Percentiles rank a stretch among this genome's conserved stretches.
These are phyloP conservation scores for Oryzias sinensis DNA, from an alignment of 2,797 vertebrate species.

Conservation along the genomic window DNA sequence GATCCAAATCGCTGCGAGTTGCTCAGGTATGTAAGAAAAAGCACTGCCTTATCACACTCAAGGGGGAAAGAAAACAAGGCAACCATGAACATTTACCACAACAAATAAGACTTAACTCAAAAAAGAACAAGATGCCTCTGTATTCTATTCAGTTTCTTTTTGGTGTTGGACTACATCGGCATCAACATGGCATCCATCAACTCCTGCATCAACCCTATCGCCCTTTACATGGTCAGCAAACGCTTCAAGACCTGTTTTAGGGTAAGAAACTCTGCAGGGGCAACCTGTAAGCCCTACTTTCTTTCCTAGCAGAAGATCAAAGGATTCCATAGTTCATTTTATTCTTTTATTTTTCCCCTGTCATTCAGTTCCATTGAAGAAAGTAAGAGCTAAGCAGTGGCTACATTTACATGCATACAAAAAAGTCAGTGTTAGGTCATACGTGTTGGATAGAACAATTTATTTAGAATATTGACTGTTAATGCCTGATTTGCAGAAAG, in stretches of 20 bases:
- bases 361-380: no score
- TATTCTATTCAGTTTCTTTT: slow-evolving; percentile 83
- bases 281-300: no score
- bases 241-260: slow-evolving; percentile 97
- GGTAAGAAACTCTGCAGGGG: slow-evolving; percentile 71
- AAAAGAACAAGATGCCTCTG: slow-evolving; percentile 21
- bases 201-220: slow-evolving; percentile 98
- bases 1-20: slow-evolving; percentile 94
- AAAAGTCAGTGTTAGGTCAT: no score
- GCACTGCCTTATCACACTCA: neutral
- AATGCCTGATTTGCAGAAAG: no score
- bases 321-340: no score
- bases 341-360: no score
- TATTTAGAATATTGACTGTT: no score
- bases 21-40: slow-evolving; percentile 77
- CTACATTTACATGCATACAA: no score
- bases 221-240: slow-evolving; percentile 97
- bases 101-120: neutral
- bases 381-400: no score
- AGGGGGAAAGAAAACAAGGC: neutral
- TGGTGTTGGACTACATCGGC: slow-evolving; percentile 94
- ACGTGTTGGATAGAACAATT: no score
- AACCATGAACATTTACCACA: neutral
- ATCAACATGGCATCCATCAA: slow-evolving; percentile 98
- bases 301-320: no score